phyloP scores from a whole-genome alignment of 2,113 vertebrate genomes.

The Aphyosemion australe region DNA sequence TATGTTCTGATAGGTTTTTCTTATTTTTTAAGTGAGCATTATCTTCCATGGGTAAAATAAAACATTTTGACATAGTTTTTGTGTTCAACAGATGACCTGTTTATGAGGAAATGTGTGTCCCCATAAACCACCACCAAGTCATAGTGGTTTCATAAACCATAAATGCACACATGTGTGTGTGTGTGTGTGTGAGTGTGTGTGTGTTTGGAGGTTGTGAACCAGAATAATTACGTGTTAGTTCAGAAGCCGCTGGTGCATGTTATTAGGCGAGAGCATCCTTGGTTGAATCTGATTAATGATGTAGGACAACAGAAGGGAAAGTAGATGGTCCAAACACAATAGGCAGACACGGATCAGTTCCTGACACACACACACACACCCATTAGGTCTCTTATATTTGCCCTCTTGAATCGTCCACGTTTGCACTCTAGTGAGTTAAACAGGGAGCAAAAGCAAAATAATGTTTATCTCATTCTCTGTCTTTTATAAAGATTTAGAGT shows the following conservation, averaged over 20 bases:
- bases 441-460: not conserved
- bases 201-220: no score
- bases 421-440: slow-evolving; percentile 32
- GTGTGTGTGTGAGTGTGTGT: no score
- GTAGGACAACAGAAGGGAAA: slow-evolving; percentile 58
- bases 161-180: no score
- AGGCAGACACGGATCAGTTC: slow-evolving; percentile 16
- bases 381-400: slow-evolving; percentile 22
- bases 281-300: slow-evolving; percentile 73
- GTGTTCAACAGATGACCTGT: no score
- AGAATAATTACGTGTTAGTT: slow-evolving; percentile 37
- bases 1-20: no score
- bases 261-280: slow-evolving; percentile 51
- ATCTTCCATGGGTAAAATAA: no score
- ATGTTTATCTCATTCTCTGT: not conserved
- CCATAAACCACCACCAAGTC: no score
- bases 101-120: no score
- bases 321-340: slow-evolving; percentile 62
- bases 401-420: slow-evolving; percentile 31
- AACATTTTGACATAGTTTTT: no score
- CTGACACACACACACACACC: slow-evolving; percentile 14
- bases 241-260: slow-evolving; percentile 44
- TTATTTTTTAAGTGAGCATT: no score
- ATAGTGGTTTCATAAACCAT: no score
- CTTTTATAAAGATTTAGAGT: not conserved